Evolutionary conservation across 2,888 invertebrate genomes (phyloP).

Genomic region (Calliphora vomitoria): DNA sequence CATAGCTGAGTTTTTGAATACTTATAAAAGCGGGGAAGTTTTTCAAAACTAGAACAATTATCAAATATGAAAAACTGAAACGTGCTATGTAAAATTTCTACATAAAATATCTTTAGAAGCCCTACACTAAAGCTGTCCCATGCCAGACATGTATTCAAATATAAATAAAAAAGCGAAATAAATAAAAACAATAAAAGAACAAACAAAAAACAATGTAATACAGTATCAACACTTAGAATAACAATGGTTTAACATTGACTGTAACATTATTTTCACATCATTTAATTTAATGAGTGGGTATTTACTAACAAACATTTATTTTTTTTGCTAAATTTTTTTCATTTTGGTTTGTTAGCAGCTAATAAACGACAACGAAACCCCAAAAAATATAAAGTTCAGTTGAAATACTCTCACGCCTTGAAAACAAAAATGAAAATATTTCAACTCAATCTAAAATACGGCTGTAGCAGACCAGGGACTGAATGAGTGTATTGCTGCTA

Average conservation of each 20-base stretch:
- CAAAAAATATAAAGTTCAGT: constrained; percentile 36
- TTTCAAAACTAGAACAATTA: too few species aligned
- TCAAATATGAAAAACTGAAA: too few species aligned
- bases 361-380: constrained; percentile 65
- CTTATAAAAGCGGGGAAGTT: too few species aligned
- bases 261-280: constrained; percentile 82
- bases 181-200: constrained; percentile 23
- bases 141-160: not conserved
- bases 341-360: constrained; percentile 70
- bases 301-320: constrained; percentile 61
- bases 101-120: not conserved
- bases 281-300: constrained; percentile 81
- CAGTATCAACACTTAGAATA: constrained; percentile 32
- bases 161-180: constrained; percentile 29
- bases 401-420: constrained; percentile 54
- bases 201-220: constrained; percentile 10
- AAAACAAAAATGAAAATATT: constrained; percentile 17
- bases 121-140: not conserved
- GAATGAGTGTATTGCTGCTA: not conserved
- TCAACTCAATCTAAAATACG: constrained; percentile 34
- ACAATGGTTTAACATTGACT: constrained; percentile 59
- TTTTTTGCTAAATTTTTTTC: not conserved
- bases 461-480: not conserved
- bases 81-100: not conserved
- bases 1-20: too few species aligned